Base-by-base conservation (phyloP, 2,888 invertebrate genomes). In the Melinaea marsaeus region DNA sequence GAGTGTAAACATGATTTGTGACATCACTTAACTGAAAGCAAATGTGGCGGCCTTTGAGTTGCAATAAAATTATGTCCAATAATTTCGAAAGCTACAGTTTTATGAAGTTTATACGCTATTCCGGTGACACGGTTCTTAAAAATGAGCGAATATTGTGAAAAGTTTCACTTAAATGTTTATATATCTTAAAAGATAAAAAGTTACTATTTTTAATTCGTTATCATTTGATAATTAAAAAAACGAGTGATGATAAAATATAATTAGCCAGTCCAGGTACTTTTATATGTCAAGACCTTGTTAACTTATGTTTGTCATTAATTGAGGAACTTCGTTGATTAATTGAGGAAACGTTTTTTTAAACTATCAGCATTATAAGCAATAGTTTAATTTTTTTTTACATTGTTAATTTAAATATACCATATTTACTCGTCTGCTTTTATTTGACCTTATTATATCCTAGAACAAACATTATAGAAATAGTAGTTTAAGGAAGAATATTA, bases 1-100 rank as follows among this genome's bases (percentile, higher is more conserved):
- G 63, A 70, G 68, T 72, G 78, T 76, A 75, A 79, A 79, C 78
- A 77, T 75, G 75, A 78, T 74, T 75, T 75, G 74, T 72, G 72
- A 74, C 72, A 70, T 69, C 65, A 64, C 58, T 57, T 46, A 60
- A 63, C 57, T 60, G 56, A 55, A 63, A 59, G 63, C 62, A 67
- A 66, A 66, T 57, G 62, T 45, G 57, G 59, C 68, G 57, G 64
- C 59, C 62, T 68, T 69, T 62, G 57, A 67, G 60, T 65, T 67
- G 56, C 55, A 67, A 55, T 56, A 55, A 60, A 60, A 57, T 61
- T 59, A 60, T 62, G 58, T 61, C 35, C 63, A 46, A 60, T 58
- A 55, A 58, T 56, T 65, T 47, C 7, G 37, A 45, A 64, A 60
- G 55, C 34, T 45, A 42, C 46, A 13, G 58, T 42, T 34, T 33